Evolutionary conservation across 2,797 vertebrate species (phyloP).

Genomic region (Alfaro cultratus): DNA sequence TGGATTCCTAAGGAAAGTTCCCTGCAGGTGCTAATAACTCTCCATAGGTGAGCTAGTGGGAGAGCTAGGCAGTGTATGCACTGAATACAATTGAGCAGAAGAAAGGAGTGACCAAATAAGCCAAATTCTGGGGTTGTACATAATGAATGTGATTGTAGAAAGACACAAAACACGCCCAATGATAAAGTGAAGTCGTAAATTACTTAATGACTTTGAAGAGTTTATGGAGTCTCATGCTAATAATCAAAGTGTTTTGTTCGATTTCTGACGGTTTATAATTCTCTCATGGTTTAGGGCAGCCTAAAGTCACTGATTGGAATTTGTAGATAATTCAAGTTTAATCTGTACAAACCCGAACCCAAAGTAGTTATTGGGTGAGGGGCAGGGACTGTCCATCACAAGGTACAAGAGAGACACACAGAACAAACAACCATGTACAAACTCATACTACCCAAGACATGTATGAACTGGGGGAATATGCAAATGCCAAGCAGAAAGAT

Average conservation of each 20-base stretch:
- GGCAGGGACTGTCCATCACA: not conserved
- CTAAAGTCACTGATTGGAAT: not conserved
- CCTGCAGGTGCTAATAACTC: slow-evolving; percentile 27
- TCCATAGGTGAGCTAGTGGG: slow-evolving; percentile 13
- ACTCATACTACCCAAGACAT: not conserved
- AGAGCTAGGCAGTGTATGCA: not conserved
- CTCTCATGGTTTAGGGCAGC: not conserved
- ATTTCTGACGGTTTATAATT: not conserved
- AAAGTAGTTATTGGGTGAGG: not conserved
- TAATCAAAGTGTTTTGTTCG: not conserved
- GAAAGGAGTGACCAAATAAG: not conserved
- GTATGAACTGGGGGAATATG: not conserved
- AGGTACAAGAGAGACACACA: not conserved
- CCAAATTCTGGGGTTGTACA: not conserved
- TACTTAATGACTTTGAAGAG: not conserved
- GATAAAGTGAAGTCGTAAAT: not conserved
- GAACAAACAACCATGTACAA: not conserved
- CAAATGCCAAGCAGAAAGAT: not conserved
- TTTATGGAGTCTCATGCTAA: not conserved
- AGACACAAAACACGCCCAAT: not conserved
- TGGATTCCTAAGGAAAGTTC: slow-evolving; percentile 37
- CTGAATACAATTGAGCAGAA: slow-evolving; percentile 4
- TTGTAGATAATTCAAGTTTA: not conserved
- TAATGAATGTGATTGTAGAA: not conserved
- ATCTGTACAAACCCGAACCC: not conserved